Percentiles rank a stretch among this genome's conserved stretches.
These are phyloP conservation scores for Carposina sasakii DNA, from an alignment of 1,140 invertebrate species.

Conservation along the genomic window DNA sequence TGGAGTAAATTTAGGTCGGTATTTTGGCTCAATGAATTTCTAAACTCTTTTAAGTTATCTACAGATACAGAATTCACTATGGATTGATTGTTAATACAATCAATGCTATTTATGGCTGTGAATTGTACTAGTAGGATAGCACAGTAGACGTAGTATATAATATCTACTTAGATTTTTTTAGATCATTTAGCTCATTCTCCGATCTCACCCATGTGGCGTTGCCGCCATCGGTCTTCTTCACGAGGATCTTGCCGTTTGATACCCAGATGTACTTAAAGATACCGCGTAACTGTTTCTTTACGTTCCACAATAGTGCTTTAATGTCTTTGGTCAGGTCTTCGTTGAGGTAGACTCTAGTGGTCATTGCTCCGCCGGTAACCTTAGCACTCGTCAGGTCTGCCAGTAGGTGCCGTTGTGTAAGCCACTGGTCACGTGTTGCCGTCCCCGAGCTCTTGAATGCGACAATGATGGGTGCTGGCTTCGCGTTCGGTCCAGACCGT, in stretches of 20 bases:
- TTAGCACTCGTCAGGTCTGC: not conserved
- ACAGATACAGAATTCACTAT: too few relatives aligned
- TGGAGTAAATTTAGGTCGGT: conserved; percentile 1
- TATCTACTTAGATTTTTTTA: not conserved
- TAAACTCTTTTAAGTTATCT: too few relatives aligned
- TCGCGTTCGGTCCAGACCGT: not conserved
- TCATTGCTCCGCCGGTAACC: conserved; percentile 2
- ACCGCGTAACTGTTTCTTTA: conserved; percentile 7
- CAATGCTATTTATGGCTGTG: too few relatives aligned
- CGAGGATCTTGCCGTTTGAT: conserved; percentile 9
- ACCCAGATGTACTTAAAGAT: conserved; percentile 17
- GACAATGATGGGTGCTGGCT: conserved; percentile 5
- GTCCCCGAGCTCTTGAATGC: conserved; percentile 2
- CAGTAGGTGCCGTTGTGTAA: not conserved
- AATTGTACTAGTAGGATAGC: too few relatives aligned
- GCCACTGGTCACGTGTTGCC: not conserved
- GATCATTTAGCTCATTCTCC: not conserved
- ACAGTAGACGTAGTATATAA: too few relatives aligned
- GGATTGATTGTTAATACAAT: too few relatives aligned
- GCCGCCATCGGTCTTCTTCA: conserved; percentile 8
- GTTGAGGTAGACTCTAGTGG: conserved; percentile 13
- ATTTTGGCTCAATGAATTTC: not conserved
- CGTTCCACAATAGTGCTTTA: conserved; percentile 11
- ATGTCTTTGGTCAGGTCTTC: conserved; percentile 7
- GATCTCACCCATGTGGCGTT: conserved; percentile 2